Evolutionary conservation across 2,797 vertebrate species (phyloP), one percentile per base, ranked within the genome.

Genomic region (Microchirus variegatus): DNA sequence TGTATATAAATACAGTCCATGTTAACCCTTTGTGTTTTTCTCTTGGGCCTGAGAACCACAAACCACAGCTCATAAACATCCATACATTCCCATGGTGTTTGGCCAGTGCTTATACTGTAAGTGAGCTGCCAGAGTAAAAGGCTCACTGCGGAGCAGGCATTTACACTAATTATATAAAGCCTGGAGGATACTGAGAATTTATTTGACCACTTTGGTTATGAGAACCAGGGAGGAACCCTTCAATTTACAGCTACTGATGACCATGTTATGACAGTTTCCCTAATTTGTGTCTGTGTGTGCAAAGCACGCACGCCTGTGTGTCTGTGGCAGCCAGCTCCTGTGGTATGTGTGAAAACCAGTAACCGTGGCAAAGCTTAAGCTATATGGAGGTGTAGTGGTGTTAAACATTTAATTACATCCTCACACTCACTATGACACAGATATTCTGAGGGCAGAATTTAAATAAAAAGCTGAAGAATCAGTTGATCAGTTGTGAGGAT

Each of bases 151-250:
- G 70, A 75, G 58, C 54, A 80, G 18, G 36, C 67, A 46, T 79
- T 81, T 74, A 72, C 52, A 59, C 77, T 78, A 81, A 87, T 81
- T 81, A 54, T 70, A 72, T 75, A 60, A 82, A 41, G 53, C 56
- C 46, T 64, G 37, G 31, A 9, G 61, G 53, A 71, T 57, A 36
- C 66, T 49, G 49, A 67, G 51, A 44, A 64, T 76, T 70, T 48
- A 81, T 85, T 75, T 71, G 48, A 75, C 65, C n/a, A 4, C 40
- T 49, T 16, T 77, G 70, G 62, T 70, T 52, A 51, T 64, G 44
- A 64, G 46, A 56, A 50, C 37, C 61, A 55, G 48, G 35, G 49
- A 65, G 63, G 60, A 54, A 43, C 41, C 54, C 48, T 57, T 59
- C 55, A 26, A 52, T 78, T 86, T 79, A 60, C 45, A 73, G 17